Percentiles rank a stretch among this genome's conserved stretches.
Evolutionary conservation across 1,140 invertebrate genomes (phyloP).

Genomic region (Lordiphosa stackelbergi): DNA sequence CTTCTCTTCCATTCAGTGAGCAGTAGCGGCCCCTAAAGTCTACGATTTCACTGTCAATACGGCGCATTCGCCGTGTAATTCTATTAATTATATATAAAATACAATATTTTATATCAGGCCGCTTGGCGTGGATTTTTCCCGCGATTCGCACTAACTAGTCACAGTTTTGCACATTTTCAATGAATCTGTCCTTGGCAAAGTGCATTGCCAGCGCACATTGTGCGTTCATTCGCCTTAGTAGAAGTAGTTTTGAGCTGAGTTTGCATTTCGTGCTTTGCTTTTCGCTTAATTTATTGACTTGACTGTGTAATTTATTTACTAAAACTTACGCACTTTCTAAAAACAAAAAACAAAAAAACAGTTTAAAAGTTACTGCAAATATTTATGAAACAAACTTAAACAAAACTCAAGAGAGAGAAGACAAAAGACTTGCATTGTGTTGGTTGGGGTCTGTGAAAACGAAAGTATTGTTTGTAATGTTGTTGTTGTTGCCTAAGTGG

Average conservation of each 20-base stretch:
- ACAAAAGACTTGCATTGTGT: constrained; percentile 62
- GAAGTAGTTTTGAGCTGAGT: constrained; percentile 19
- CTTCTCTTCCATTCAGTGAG: background rate
- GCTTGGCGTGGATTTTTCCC: constrained; percentile 7
- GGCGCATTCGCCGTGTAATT: constrained; percentile 58
- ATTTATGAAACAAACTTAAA: constrained; percentile 67
- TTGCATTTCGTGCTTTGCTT: constrained; percentile 20
- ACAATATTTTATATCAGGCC: constrained; percentile 3
- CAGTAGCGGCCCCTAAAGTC: constrained; percentile 10
- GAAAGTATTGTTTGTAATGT: constrained; percentile 49
- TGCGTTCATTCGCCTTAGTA: constrained; percentile 44
- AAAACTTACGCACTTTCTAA: constrained; percentile 68
- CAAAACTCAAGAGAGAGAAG: constrained; percentile 21
- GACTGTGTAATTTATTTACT: constrained; percentile 67
- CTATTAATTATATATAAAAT: constrained; percentile 57
- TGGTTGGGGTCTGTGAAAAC: constrained; percentile 47
- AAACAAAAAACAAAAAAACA: constrained; percentile 19
- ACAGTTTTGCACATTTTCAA: constrained; percentile 61
- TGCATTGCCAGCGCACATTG: constrained; percentile 66
- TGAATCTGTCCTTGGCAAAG: constrained; percentile 77
- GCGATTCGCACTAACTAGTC: constrained; percentile 9
- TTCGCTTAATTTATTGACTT: constrained; percentile 71
- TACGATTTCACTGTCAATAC: constrained; percentile 74
- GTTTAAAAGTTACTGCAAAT: constrained; percentile 42
- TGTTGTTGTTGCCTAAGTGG: constrained; percentile 54